Percentiles rank a stretch among this genome's conserved stretches.
phyloP scores from a whole-genome alignment of 1,140 invertebrate genomes.

The Leguminivora glycinivorella region DNA sequence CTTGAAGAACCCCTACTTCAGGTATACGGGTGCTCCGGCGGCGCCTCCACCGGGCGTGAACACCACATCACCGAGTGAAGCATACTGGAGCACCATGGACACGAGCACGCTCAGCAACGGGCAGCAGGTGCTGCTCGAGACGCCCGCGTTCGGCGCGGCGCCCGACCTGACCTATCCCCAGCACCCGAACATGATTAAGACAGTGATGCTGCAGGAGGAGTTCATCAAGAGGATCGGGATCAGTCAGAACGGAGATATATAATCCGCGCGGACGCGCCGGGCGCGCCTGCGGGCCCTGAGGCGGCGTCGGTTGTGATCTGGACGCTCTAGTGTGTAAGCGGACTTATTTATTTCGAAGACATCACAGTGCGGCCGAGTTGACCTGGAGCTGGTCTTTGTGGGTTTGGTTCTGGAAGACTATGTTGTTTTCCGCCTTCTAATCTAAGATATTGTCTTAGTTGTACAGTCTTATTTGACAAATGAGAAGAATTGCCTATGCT shows the following conservation, averaged over 20 bases:
- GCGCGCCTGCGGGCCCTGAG: slow-evolving; percentile 74
- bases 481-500: neutral
- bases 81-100: slow-evolving; percentile 93
- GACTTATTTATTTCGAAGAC: slow-evolving; percentile 75
- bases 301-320: slow-evolving; percentile 77
- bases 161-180: slow-evolving; percentile 63
- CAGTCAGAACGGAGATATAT: slow-evolving; percentile 78
- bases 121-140: slow-evolving; percentile 66
- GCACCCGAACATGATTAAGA: slow-evolving; percentile 76
- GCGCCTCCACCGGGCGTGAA: slow-evolving; percentile 94
- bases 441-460: neutral
- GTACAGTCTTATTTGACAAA: neutral
- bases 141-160: slow-evolving; percentile 70
- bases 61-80: slow-evolving; percentile 93
- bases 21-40: slow-evolving; percentile 92
- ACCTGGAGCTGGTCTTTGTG: slow-evolving; percentile 31
- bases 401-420: slow-evolving; percentile 19
- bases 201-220: slow-evolving; percentile 77
- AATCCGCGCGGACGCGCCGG: slow-evolving; percentile 72
- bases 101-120: slow-evolving; percentile 77
- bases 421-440: neutral
- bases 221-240: slow-evolving; percentile 78
- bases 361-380: slow-evolving; percentile 63
- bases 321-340: slow-evolving; percentile 71
- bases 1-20: slow-evolving; percentile 99